Percentiles rank a stretch among this genome's conserved stretches.
phyloP scores from a whole-genome alignment of 2,888 invertebrate species.

The Invenusta paracnida region DNA sequence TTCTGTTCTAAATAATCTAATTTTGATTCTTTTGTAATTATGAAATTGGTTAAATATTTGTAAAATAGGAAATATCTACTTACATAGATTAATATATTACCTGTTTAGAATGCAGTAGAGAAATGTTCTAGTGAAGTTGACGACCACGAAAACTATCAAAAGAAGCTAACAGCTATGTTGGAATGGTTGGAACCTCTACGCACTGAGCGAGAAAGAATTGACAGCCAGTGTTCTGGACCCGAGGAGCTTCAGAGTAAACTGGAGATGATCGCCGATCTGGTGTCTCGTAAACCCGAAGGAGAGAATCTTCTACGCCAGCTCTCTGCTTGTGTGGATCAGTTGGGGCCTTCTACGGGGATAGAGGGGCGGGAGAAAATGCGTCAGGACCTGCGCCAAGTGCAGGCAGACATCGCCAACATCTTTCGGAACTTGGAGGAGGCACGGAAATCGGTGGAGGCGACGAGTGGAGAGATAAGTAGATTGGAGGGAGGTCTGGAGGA shows the following conservation, averaged over 20 bases:
- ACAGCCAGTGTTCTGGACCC: not conserved
- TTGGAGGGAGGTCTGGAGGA: not conserved
- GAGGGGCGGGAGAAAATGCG: not conserved
- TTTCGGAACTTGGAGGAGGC: not conserved
- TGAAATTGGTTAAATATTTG: too few species aligned
- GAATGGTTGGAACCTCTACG: not conserved
- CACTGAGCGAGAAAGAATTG: not conserved
- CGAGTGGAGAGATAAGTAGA: not conserved
- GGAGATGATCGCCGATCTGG: not conserved
- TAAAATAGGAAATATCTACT: too few species aligned
- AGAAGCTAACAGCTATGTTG: not conserved
- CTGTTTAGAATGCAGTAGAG: not conserved
- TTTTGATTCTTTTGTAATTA: too few species aligned
- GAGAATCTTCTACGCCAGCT: not conserved
- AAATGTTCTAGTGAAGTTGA: not conserved
- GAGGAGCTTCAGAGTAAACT: not conserved
- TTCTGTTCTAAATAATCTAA: too few species aligned
- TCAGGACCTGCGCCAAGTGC: not conserved
- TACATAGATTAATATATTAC: too few species aligned
- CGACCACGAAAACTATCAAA: not conserved
- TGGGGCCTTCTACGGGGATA: not conserved
- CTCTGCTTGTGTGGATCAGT: not conserved
- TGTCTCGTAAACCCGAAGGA: not conserved
- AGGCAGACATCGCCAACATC: not conserved
- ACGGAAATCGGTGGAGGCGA: not conserved